Base-by-base conservation (phyloP, 2,888 invertebrate genomes). In the Cylloceria caligata region DNA sequence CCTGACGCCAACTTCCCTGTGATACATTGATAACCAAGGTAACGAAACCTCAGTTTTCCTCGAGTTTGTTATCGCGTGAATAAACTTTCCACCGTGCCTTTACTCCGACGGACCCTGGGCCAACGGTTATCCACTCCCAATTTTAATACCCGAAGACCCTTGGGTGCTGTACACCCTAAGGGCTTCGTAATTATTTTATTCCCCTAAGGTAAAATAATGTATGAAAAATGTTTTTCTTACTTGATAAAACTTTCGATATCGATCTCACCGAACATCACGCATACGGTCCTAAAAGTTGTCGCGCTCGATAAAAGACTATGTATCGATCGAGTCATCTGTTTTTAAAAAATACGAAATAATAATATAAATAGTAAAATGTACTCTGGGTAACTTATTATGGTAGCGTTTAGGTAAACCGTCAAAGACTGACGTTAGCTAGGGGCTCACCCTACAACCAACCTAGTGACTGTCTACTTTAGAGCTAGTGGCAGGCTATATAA, bases 41-140 rank as follows among this genome's bases (percentile, higher is more conserved):
- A 71, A n/a, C 42, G n/a, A 27, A 62, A 49, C n/a, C 5, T 47
- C 34, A 73, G 4, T 24, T 73, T 62, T 49, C 34, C 36, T 49
- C 62, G 11, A 62, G 36, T 36, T 27, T 24, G 16, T 0, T 36
- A 34, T 72, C 21, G 52, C 65, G 21, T 79, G 45, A 60, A 64
- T 78, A 67, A 67, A 34, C 16, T 62, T 49, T 68, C 34, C 36
- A 62, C 24, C n/a, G 24, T 27, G 19, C 55, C 55, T 36, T n/a
- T 39, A 30, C 55, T 39, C 45, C 36, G 71, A 45, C 34, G 42
- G 34, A 79, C 57, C 47, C 13, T 27, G 52, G 60, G 79, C 74
- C 67, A 45, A 42, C 19, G 74, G 47, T 42, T 55, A 27, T 68
- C 42, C 52, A 74, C 62, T 65, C 69, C 62, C 60, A 81, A 73